A percentile compares a stretch with the other conserved stretches of the same genome.
Evolutionary conservation across 2,113 vertebrate species (phyloP).

Genomic region (Mobula birostris): DNA sequence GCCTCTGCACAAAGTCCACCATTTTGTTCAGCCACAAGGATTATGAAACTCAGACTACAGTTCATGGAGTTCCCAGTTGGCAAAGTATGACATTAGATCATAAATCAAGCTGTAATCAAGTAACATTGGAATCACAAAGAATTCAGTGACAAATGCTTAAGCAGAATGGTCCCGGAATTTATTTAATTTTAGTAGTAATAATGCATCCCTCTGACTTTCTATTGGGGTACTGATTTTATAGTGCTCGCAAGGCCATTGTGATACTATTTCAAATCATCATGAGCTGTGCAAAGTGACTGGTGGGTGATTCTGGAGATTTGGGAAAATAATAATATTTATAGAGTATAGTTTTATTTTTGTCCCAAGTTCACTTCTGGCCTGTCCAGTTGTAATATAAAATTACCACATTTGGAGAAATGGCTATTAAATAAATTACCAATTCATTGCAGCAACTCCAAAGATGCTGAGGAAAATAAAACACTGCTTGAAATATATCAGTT

Average conservation of each 20-base stretch:
- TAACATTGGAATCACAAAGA: background rate
- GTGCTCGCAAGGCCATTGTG: no score
- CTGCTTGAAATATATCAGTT: background rate
- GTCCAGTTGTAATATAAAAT: background rate
- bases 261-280: background rate
- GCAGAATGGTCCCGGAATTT: background rate
- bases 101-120: background rate
- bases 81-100: background rate
- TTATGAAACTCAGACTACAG: background rate
- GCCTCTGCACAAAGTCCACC: background rate
- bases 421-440: background rate
- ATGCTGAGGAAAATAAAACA: background rate
- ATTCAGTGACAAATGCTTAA: background rate
- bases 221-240: background rate
- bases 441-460: no score
- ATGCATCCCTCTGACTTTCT: background rate
- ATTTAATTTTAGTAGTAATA: background rate
- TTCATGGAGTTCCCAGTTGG: background rate
- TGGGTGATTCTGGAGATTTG: background rate
- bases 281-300: background rate
- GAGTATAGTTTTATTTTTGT: background rate
- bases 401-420: background rate
- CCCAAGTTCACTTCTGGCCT: background rate
- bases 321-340: background rate
- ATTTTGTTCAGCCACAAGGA: background rate